These are phyloP conservation scores for Dicerorhinus sumatrensis DNA, from an alignment of 2,113 vertebrate genomes.

Conservation along the genomic window DNA sequence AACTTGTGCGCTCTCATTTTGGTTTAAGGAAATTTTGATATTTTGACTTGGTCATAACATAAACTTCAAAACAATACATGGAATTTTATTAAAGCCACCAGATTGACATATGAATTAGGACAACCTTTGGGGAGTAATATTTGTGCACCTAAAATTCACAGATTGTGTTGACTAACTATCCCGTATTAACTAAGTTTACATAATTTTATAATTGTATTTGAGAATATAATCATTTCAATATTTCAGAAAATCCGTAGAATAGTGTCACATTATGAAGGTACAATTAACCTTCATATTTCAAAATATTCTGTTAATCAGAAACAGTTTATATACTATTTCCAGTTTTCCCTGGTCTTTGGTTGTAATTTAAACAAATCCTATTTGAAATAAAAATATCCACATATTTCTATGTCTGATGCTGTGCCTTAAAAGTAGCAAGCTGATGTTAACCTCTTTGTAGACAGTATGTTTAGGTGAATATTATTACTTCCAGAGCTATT, in stretches of 20 bases:
- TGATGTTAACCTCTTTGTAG: neutral
- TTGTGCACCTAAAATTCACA: neutral
- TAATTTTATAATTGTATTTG: neutral
- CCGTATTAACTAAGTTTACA: neutral
- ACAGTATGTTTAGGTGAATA: neutral
- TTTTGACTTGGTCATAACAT: neutral
- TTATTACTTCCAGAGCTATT: neutral
- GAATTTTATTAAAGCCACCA: conserved; percentile 4
- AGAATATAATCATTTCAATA: neutral
- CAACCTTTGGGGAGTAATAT: neutral
- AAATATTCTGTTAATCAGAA: neutral
- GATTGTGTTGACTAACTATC: neutral
- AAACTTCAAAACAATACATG: neutral
- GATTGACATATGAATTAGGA: neutral
- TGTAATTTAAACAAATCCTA: neutral
- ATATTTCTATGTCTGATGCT: neutral
- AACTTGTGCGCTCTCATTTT: neutral
- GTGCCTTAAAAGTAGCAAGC: neutral
- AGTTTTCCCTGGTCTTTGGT: neutral
- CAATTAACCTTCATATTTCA: conserved; percentile 1
- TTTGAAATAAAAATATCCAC: neutral
- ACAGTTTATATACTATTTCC: neutral
- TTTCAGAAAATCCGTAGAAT: neutral
- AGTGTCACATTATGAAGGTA: neutral
- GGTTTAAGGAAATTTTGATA: conserved; percentile 29